Base-by-base conservation (phyloP, 2,113 vertebrate genomes). In the Zootoca vivipara region DNA sequence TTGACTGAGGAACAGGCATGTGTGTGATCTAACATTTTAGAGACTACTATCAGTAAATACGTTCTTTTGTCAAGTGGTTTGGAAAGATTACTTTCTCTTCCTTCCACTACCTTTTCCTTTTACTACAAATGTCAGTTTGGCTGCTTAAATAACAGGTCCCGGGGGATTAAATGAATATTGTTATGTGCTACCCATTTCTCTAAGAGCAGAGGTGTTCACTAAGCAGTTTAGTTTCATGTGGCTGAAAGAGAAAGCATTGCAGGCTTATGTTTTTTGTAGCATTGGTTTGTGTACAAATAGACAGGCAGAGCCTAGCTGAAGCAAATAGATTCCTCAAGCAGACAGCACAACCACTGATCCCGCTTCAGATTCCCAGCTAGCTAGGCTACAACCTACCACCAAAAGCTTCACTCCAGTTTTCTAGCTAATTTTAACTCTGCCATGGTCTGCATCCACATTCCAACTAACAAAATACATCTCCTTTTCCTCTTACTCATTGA, bases 121-220 rank as follows among this genome's bases (percentile, higher is more conserved):
- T 15, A 77, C 78, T 52, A 65, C 85, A 91, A 90, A 67, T 33
- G 26, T 91, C 87, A 82, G 12, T 46, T 12, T 30, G 80, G 82
- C 83, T 80, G 40, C 88, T 84, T 52, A n/a, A 92, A 74, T 85
- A 90, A 42, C 72, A 82, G 70, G 65, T 81, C 67, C 79, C 28
- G 85, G 85, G 82, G 91, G 88, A 92, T 92, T 93, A 89, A 90
- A 58, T 38, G 26, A 85, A 75, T 74, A 38, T 56, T 85, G 33
- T 58, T 85, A 85, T 74, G 33, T 2, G 33, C 70, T 74, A 28
- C 13, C 24, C 13, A 73, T n/a, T 58, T 33, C 52, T 73, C 56
- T 33, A 38, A 58, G 33, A 74, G 46, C 12, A 16, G 35, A 30
- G 24, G 9, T 85, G n/a, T 85, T 70, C 40, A 73, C 26, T 74